Percentiles rank a stretch among this genome's conserved stretches.
phyloP scores from a whole-genome alignment of 2,113 vertebrate genomes.

The Malurus cyaneus region DNA sequence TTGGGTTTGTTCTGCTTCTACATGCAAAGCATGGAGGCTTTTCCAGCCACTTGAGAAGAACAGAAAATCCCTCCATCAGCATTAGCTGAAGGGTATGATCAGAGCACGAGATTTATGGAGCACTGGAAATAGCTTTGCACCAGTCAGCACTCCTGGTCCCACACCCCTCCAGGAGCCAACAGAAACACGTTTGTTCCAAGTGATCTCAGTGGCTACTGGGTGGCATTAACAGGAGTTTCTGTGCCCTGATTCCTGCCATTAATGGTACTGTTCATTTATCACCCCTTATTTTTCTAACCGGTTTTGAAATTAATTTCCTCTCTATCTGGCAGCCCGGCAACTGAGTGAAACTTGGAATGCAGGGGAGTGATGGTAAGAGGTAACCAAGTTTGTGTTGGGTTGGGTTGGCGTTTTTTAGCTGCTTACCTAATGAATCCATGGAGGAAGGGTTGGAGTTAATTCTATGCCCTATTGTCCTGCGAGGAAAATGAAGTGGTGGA shows the following conservation, averaged over 20 bases:
- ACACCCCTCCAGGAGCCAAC: not conserved
- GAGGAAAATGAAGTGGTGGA: not conserved
- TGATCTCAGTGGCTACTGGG: not conserved
- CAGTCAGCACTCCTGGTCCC: not conserved
- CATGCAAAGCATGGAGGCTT: not conserved
- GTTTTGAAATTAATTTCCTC: not conserved
- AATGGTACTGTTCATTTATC: not conserved
- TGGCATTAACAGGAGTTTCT: not conserved
- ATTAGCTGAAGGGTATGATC: not conserved
- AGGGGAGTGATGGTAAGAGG: not conserved
- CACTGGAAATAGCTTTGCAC: conserved; percentile 13
- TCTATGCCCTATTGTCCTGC: not conserved
- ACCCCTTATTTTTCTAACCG: not conserved
- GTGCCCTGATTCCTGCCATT: not conserved
- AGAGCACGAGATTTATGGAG: not conserved
- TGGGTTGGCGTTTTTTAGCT: not conserved
- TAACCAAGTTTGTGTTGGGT: not conserved
- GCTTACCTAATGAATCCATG: not conserved
- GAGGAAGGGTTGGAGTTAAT: not conserved
- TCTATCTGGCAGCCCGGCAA: not conserved
- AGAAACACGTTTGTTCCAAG: not conserved
- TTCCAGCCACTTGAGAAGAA: not conserved
- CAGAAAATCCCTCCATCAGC: conserved; percentile 4
- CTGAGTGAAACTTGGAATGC: not conserved
- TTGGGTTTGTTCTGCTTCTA: not conserved